Percentiles rank a stretch among this genome's conserved stretches.
Conservation (phyloP, 37 sponge, comb jelly and placozoan species). For the Beroe forskalii region DNA sequence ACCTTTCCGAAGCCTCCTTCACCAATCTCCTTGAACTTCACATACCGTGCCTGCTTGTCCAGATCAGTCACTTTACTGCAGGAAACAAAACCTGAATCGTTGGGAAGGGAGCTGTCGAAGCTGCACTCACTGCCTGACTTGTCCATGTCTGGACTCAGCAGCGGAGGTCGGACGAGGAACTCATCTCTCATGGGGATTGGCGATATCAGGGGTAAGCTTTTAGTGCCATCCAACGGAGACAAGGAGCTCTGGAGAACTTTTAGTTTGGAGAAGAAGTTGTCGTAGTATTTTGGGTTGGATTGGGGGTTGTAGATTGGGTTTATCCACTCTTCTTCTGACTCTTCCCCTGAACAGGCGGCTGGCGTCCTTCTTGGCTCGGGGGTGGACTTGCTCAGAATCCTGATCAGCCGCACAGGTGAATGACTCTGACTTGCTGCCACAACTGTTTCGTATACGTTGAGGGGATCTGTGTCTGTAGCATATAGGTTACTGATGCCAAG, state of each 20-base stretch:
- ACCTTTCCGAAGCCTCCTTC: slow-evolving; percentile 53
- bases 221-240: neutral
- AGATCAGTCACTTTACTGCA: neutral
- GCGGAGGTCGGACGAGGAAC: neutral
- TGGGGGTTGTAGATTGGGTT: neutral
- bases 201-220: neutral
- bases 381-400: neutral
- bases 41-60: neutral
- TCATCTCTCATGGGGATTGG: neutral
- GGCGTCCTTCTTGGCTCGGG: neutral
- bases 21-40: neutral
- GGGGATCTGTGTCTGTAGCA: too few relatives aligned
- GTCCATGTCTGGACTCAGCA: neutral
- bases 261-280: neutral
- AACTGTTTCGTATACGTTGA: too few relatives aligned
- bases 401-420: neutral
- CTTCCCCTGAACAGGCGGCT: neutral
- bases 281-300: neutral
- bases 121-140: neutral
- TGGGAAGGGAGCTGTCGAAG: neutral
- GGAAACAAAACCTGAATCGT: neutral
- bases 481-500: too few relatives aligned
- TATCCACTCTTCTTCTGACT: neutral
- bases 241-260: neutral
- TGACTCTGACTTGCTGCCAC: too few relatives aligned